Evolutionary conservation across 2,797 vertebrate genomes (phyloP).

Genomic region (Delichon dasypus): DNA sequence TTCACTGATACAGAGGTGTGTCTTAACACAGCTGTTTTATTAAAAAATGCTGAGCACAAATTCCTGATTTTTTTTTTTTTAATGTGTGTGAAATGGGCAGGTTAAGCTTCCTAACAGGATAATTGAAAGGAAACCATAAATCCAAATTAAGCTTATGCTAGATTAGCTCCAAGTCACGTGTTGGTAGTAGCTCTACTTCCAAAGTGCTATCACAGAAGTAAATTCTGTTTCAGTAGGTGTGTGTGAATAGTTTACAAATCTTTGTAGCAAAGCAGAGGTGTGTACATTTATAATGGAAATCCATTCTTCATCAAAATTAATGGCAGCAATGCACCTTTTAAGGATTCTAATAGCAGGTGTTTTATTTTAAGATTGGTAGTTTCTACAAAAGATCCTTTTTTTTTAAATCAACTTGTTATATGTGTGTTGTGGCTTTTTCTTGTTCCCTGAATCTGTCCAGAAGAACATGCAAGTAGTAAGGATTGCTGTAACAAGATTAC

Average conservation of each 20-base stretch:
- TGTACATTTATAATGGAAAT: neutral
- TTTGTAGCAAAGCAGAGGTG: neutral
- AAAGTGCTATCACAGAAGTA: neutral
- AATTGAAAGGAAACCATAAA: conserved; percentile 47
- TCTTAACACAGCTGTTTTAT: neutral
- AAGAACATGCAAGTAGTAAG: neutral
- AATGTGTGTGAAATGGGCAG: neutral
- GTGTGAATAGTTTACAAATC: neutral
- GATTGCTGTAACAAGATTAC: neutral
- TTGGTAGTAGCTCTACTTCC: neutral
- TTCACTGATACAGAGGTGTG: conserved; percentile 5
- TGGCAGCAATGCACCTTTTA: neutral
- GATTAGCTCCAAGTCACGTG: conserved; percentile 12
- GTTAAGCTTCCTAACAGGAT: conserved; percentile 20
- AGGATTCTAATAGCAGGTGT: neutral
- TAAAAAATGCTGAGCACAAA: neutral
- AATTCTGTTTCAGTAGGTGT: neutral
- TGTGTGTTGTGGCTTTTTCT: neutral
- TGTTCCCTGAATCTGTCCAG: neutral
- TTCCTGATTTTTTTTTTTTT: neutral
- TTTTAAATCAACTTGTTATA: neutral
- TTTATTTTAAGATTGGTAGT: neutral
- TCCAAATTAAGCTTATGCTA: conserved; percentile 51
- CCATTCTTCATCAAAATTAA: neutral
- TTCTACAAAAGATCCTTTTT: neutral